Conservation (phyloP, 2,888 invertebrate species). For the Masnerella sp. region DNA sequence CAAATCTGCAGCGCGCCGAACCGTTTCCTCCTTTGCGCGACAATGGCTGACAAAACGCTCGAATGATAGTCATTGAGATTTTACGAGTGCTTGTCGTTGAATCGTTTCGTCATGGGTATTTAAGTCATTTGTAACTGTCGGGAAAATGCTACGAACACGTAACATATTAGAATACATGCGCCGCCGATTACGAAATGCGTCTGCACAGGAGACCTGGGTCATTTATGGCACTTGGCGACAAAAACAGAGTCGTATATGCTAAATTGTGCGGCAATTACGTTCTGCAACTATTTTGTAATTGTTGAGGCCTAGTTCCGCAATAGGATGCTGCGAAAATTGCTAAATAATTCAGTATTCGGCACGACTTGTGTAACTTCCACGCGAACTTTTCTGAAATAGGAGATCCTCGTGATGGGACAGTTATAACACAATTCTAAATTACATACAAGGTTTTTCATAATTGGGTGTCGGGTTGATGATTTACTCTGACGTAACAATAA, state of each 20-base stretch:
- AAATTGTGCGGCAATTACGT: not conserved
- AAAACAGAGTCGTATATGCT: not conserved
- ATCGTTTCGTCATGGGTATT: constrained; percentile 31
- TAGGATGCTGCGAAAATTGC: not conserved
- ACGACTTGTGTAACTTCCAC: too few relatives aligned
- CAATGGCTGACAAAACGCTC: constrained; percentile 32
- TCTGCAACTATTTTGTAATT: not conserved
- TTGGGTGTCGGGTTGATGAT: too few relatives aligned
- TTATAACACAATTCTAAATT: too few relatives aligned
- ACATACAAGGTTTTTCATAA: too few relatives aligned
- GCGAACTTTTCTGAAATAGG: too few relatives aligned
- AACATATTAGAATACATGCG: constrained; percentile 5
- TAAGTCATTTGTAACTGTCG: constrained; percentile 24
- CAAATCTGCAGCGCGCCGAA: constrained; percentile 39
- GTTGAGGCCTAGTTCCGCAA: not conserved
- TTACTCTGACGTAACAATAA: too few relatives aligned
- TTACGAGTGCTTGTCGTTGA: constrained; percentile 33
- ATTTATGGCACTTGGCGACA: not conserved
- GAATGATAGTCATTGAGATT: constrained; percentile 34
- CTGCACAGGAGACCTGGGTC: not conserved
- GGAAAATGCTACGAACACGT: constrained; percentile 11
- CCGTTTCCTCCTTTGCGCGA: constrained; percentile 48
- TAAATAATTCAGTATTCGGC: not conserved
- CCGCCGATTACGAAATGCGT: constrained; percentile 10
- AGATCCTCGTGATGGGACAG: too few relatives aligned